Evolutionary conservation across 2,888 invertebrate genomes (phyloP).

Genomic region (Eupithecia abbreviata): DNA sequence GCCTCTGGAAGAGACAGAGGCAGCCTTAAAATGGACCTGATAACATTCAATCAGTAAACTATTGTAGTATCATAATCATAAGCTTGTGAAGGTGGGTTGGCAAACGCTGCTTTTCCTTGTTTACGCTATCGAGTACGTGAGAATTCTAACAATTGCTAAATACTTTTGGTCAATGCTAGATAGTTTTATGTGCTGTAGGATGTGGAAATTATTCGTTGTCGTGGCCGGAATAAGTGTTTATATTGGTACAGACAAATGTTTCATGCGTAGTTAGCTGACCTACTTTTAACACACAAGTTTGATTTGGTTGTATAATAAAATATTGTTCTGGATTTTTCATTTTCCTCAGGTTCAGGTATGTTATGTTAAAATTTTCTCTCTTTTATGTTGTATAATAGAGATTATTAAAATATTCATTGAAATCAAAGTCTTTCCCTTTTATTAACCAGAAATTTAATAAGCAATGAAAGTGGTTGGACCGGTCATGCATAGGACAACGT

Average conservation of each 20-base stretch:
- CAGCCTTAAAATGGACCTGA: no score
- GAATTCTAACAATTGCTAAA: slow-evolving; percentile 19
- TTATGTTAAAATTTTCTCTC: neutral
- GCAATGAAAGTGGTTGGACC: slow-evolving; percentile 7
- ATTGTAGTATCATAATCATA: no score
- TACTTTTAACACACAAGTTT: neutral
- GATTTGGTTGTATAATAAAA: neutral
- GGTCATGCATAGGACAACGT: neutral
- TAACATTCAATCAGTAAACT: no score
- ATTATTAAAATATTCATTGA: neutral
- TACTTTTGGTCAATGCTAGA: slow-evolving; percentile 28
- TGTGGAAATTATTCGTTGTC: slow-evolving; percentile 20
- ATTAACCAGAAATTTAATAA: neutral
- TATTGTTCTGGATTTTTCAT: neutral
- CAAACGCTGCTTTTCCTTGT: neutral
- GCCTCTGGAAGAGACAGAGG: no score
- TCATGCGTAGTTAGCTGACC: neutral
- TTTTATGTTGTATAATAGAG: neutral
- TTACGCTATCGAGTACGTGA: slow-evolving; percentile 12
- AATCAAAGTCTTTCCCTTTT: neutral
- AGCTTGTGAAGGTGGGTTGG: neutral
- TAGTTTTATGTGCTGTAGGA: slow-evolving; percentile 14
- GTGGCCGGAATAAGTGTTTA: neutral
- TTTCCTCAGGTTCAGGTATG: neutral
- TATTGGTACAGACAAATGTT: slow-evolving; percentile 17